These are phyloP conservation scores for Salminus brasiliensis DNA, from an alignment of 2,113 vertebrate species.

Conservation along the genomic window DNA sequence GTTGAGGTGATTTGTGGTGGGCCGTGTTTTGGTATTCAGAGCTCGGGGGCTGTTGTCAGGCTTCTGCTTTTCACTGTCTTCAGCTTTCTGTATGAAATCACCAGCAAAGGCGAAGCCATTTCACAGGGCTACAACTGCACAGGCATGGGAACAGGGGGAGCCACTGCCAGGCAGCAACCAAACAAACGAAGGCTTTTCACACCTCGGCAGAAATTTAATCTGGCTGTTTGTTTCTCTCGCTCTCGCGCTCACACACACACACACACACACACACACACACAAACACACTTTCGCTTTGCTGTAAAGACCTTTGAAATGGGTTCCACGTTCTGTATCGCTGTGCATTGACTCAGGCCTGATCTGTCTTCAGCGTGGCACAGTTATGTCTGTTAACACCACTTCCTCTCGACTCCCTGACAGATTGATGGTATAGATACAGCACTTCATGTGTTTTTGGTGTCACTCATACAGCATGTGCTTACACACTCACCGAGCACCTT, in stretches of 20 bases:
- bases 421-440: neutral
- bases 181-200: neutral
- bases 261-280: neutral
- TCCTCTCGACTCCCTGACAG: neutral
- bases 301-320: neutral
- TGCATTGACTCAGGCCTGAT: neutral
- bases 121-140: neutral
- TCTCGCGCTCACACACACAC: neutral
- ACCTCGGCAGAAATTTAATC: neutral
- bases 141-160: neutral
- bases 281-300: neutral
- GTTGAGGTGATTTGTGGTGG: neutral
- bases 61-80: neutral
- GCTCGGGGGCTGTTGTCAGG: neutral
- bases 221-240: neutral
- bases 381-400: neutral
- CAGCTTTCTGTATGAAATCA: constrained; percentile 2
- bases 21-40: neutral
- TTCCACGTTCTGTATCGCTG: neutral
- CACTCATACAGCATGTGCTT: neutral
- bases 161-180: neutral
- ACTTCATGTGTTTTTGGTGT: neutral
- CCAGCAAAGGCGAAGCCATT: neutral
- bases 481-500: too few species aligned
- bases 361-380: neutral